These are phyloP conservation scores for Tribolium castaneum DNA, from an alignment of 1,140 invertebrate species.

Conservation along the genomic window DNA sequence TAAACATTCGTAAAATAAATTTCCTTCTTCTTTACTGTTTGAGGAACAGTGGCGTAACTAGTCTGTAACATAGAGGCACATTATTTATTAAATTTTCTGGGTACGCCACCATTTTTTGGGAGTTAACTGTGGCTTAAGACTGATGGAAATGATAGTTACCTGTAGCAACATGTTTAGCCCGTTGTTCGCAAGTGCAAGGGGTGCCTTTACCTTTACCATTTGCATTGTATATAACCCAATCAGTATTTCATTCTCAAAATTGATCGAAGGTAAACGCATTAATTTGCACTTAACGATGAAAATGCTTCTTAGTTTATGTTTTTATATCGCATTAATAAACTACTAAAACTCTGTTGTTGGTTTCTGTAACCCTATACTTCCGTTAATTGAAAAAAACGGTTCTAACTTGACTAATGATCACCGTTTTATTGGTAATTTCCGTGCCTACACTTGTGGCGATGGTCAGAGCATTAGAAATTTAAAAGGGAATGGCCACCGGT, in stretches of 20 bases:
- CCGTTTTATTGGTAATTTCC: background rate
- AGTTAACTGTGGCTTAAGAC: conserved; percentile 1
- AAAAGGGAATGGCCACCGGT: conserved; percentile 17
- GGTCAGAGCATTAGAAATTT: conserved; percentile 2
- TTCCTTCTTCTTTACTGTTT: background rate
- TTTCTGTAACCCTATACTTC: background rate
- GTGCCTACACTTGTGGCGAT: conserved; percentile 5
- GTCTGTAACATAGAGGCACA: conserved; percentile 2
- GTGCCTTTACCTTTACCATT: background rate
- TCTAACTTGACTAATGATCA: background rate
- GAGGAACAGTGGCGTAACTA: background rate
- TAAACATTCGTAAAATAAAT: background rate
- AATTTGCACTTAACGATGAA: background rate
- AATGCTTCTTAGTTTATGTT: background rate
- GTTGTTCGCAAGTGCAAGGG: background rate
- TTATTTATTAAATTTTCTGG: conserved; percentile 29
- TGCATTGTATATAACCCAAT: no score
- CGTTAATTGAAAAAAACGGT: background rate
- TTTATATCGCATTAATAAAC: background rate
- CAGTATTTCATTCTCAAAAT: no score
- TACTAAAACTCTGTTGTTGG: background rate
- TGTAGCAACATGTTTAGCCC: conserved; percentile 13
- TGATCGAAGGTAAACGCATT: background rate
- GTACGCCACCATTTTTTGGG: background rate
- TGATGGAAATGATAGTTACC: conserved; percentile 1